Percentiles rank a stretch among this genome's conserved stretches.
Evolutionary conservation across 2,888 invertebrate species (phyloP).

Genomic region (Schizaphis graminum): DNA sequence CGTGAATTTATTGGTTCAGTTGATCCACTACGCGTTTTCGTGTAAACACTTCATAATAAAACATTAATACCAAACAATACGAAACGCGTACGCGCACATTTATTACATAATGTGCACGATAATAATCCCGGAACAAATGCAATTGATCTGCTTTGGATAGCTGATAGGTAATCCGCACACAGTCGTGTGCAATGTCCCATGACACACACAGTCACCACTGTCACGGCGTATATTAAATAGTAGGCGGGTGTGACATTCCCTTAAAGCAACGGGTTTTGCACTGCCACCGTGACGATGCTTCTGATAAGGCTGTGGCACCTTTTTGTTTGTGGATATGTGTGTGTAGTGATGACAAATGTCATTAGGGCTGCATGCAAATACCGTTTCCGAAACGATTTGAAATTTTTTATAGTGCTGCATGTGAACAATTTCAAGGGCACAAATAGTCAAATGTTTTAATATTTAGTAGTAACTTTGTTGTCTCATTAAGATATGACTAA

Average conservation of each 20-base stretch:
- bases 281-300: background rate
- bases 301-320: background rate
- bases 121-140: constrained; percentile 44
- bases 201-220: background rate
- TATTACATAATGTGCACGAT: constrained; percentile 23
- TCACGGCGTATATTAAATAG: background rate
- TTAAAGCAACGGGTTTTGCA: background rate
- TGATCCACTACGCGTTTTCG: constrained; percentile 9
- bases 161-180: background rate
- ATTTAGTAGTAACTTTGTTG: background rate
- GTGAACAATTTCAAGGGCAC: background rate
- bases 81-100: background rate
- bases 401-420: background rate
- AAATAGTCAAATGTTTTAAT: background rate
- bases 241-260: background rate
- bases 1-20: background rate
- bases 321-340: background rate
- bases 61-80: constrained; percentile 1
- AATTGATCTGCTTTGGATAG: background rate
- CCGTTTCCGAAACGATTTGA: background rate
- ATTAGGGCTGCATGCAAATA: background rate
- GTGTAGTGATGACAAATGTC: background rate
- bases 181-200: constrained; percentile 29
- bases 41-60: constrained; percentile 16
- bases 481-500: background rate